phyloP scores from a whole-genome alignment of 2,113 vertebrate genomes.

The Dipodomys merriami region DNA sequence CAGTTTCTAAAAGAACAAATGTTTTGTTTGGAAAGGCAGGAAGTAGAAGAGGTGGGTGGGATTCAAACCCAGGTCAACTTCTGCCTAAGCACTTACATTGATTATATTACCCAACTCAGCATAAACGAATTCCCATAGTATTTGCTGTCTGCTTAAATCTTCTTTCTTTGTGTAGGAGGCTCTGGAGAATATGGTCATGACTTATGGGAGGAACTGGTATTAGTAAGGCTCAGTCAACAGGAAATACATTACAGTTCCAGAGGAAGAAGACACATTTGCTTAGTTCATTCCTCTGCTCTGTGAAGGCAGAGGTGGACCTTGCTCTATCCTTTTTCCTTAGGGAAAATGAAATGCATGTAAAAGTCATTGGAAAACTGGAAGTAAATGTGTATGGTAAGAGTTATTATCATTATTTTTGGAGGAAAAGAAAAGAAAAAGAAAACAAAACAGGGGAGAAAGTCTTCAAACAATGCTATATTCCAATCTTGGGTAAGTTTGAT shows the following conservation, averaged over 20 bases:
- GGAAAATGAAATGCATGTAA: neutral
- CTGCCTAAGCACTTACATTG: neutral
- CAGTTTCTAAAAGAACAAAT: neutral
- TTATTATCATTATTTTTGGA: neutral
- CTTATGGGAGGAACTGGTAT: neutral
- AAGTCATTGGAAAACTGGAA: constrained; percentile 31
- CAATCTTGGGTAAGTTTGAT: neutral
- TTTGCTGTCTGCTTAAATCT: neutral
- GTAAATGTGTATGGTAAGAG: neutral
- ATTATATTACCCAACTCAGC: neutral
- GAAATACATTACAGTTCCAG: neutral
- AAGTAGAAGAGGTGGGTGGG: neutral
- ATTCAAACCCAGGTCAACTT: constrained; percentile 9
- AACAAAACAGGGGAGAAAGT: neutral
- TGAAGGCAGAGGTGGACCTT: neutral
- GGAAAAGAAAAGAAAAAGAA: neutral
- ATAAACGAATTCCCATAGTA: neutral
- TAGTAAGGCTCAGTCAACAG: neutral
- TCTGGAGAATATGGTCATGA: neutral
- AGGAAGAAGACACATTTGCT: neutral
- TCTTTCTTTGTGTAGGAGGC: neutral
- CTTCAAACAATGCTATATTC: neutral
- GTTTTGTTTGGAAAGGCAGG: constrained; percentile 20
- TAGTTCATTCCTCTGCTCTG: neutral
- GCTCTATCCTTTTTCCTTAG: neutral